Evolutionary conservation across 2,888 invertebrate genomes (phyloP), one percentile per base, ranked within the genome.

Genomic region (Latheticus oryzae): DNA sequence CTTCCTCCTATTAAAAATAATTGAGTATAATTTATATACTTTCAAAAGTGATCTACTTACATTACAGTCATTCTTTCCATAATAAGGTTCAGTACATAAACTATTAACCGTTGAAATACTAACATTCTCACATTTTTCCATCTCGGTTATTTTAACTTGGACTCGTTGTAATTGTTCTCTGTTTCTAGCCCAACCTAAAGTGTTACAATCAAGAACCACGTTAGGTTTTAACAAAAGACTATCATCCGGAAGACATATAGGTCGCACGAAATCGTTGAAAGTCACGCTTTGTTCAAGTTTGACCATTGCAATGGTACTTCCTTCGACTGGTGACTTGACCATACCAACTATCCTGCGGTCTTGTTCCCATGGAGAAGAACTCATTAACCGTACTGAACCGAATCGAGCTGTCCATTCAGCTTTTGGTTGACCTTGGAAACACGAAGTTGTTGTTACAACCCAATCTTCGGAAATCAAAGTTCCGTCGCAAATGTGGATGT

Each of bases 261-360:
- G 92, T 16, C 93, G 83, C 1, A 94, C 88, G 72, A 93, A 93
- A 77, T 94, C 93, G 0, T 91, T 91, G 71, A 87, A 85, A 52
- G 81, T 81, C 0, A 92, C 84, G 0, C 91, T 84, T 52, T 88
- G 86, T 67, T 93, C 91, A 24, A 95, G 79, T 61, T 93, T 89
- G 28, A 93, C 84, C 50, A 94, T 78, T 0, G 92, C 93, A 2
- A 93, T 84, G 61, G 91, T 91, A 66, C 93, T 93, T 12, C 94
- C 94, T 76, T 93, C 93, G 0, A 94, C 91, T 0, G 93, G 94
- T 0, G 93, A 93, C 66, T 93, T 91, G 8, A 92, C 87, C 89
- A 94, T 90, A 17, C 93, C 93, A 2, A 93, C 85, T 43, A 93
- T 88, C 51, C 91, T 82, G 40, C 90, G 82, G 65, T 93, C 90